Evolutionary conservation across 37 sponge, comb jelly and placozoan genomes (phyloP).

Genomic region (Bolinopsis microptera): DNA sequence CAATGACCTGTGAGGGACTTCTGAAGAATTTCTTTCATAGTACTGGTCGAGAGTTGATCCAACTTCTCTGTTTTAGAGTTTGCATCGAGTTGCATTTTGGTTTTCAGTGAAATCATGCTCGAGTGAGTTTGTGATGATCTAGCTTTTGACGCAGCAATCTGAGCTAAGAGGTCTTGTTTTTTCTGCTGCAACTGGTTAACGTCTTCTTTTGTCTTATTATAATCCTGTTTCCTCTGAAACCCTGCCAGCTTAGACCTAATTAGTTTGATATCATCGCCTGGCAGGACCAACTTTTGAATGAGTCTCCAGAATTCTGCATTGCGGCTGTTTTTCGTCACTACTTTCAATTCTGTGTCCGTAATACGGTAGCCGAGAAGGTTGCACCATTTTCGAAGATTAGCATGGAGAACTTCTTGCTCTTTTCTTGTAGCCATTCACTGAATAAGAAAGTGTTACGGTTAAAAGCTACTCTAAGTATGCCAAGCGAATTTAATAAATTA

Average conservation of each 20-base stretch:
- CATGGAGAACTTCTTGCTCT: conserved; percentile 39
- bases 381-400: conserved; percentile 43
- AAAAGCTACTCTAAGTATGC: no score
- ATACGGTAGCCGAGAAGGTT: conserved; percentile 6
- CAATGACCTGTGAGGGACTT: neutral
- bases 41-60: neutral
- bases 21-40: conserved; percentile 27
- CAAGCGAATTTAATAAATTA: no score
- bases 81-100: neutral
- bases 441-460: no score
- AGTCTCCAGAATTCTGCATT: conserved; percentile 52
- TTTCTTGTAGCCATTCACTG: conserved; percentile 27
- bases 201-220: neutral
- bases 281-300: conserved; percentile 20
- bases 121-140: neutral
- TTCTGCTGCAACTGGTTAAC: neutral
- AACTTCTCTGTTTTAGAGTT: neutral
- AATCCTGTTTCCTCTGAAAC: conserved; percentile 24
- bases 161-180: neutral
- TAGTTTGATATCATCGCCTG: conserved; percentile 31
- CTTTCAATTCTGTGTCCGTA: conserved; percentile 54
- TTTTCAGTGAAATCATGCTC: neutral
- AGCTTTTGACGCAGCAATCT: conserved; percentile 16
- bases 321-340: conserved; percentile 47
- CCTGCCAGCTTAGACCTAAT: conserved; percentile 15